These are phyloP conservation scores for Myotis pilosus DNA, from an alignment of 2,797 vertebrate species.

Conservation along the genomic window DNA sequence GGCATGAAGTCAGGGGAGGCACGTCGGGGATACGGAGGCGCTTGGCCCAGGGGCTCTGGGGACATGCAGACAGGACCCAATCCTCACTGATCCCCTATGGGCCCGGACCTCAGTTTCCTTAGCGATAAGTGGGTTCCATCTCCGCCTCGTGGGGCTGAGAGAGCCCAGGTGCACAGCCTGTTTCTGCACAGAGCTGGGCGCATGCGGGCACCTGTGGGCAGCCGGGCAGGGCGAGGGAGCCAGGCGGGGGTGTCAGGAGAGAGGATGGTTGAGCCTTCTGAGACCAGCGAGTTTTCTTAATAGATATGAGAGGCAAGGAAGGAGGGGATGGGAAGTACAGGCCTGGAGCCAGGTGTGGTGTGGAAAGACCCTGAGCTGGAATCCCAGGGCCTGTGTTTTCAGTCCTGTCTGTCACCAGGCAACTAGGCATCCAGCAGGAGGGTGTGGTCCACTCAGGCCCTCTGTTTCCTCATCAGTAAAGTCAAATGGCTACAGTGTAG, in stretches of 20 bases:
- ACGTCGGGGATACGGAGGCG: rapidly evolving
- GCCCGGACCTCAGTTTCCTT: not conserved
- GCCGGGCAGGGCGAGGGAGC: not conserved
- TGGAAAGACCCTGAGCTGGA: not conserved
- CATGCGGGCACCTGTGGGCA: rapidly evolving
- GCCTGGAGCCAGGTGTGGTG: rapidly evolving
- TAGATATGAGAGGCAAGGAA: not conserved
- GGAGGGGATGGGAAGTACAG: rapidly evolving
- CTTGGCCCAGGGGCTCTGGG: not conserved
- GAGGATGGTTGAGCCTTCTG: not conserved
- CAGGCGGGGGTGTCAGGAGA: not conserved
- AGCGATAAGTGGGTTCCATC: rapidly evolving
- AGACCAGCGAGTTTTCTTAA: not conserved
- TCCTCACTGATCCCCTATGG: not conserved
- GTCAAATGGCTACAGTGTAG: not conserved
- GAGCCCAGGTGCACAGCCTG: rapidly evolving
- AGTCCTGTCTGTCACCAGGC: not conserved
- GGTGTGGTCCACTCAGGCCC: constrained; percentile 57
- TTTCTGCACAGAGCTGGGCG: not conserved
- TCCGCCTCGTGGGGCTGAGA: rapidly evolving
- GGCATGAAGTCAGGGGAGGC: not conserved
- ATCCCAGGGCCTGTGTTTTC: not conserved
- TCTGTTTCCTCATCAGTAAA: constrained; percentile 56
- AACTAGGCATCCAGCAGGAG: constrained; percentile 51
- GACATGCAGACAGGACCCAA: rapidly evolving